Percentiles rank a stretch among this genome's conserved stretches.
These are phyloP conservation scores for Anhinga rufa DNA, from an alignment of 2,113 vertebrate genomes.

Conservation along the genomic window DNA sequence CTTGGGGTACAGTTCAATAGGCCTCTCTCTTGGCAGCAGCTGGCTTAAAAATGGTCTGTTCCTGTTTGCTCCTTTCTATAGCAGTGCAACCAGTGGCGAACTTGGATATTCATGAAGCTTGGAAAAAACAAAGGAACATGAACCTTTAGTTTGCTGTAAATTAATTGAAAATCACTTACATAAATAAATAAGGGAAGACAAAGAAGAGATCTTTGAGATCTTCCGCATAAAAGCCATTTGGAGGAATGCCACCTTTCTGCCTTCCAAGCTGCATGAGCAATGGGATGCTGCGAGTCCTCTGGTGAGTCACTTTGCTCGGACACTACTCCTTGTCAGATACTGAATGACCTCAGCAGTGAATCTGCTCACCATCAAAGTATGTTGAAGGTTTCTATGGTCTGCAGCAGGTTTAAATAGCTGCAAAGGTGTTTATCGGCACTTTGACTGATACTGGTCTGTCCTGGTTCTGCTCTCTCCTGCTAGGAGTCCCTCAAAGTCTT, in stretches of 20 bases:
- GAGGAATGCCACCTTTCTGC: neutral
- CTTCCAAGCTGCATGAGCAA: neutral
- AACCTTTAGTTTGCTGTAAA: neutral
- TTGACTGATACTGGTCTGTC: neutral
- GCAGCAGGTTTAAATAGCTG: neutral
- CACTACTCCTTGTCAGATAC: rapidly evolving
- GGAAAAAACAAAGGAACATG: neutral
- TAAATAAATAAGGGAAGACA: neutral
- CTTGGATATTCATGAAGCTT: neutral
- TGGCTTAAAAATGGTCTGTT: neutral
- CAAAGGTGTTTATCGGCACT: neutral
- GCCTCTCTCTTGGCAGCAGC: neutral
- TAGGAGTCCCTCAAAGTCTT: neutral
- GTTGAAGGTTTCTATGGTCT: neutral
- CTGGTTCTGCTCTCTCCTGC: neutral
- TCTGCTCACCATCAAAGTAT: neutral
- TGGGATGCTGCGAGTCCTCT: neutral
- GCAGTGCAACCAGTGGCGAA: neutral
- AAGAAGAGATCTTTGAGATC: neutral
- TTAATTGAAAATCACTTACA: neutral
- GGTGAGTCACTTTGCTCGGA: neutral
- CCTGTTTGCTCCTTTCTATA: neutral
- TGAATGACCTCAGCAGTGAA: neutral
- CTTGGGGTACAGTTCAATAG: neutral
- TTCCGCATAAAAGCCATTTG: neutral